phyloP scores from a whole-genome alignment of 1,140 invertebrate genomes.

The Venustaconcha ellipsiformis region DNA sequence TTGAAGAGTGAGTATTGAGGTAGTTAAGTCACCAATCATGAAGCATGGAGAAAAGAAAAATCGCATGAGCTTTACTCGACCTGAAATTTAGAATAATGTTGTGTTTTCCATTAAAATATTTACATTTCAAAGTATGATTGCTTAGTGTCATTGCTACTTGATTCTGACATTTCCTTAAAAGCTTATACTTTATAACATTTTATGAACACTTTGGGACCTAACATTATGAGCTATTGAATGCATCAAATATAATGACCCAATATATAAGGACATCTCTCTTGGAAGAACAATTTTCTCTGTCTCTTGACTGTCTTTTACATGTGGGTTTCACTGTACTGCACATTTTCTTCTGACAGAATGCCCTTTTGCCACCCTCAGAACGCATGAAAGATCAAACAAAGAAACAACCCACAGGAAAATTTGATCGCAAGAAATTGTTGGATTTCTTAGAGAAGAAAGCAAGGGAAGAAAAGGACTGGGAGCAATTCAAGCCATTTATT shows the following conservation, averaged over 20 bases:
- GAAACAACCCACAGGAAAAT: slow-evolving; percentile 94
- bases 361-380: slow-evolving; percentile 94
- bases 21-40: no score
- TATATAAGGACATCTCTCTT: not conserved
- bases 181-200: not conserved
- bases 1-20: no score
- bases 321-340: not conserved
- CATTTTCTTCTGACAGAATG: slow-evolving; percentile 79
- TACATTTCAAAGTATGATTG: no score
- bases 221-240: not conserved
- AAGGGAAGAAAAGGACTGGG: slow-evolving; percentile 96
- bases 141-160: no score
- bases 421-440: slow-evolving; percentile 96
- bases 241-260: not conserved
- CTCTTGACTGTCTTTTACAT: not conserved
- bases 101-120: no score
- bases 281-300: not conserved
- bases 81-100: no score
- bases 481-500: slow-evolving; percentile 94
- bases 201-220: not conserved
- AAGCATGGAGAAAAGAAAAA: no score
- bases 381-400: slow-evolving; percentile 95
- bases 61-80: no score
- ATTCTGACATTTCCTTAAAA: not conserved
- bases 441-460: slow-evolving; percentile 98